These are phyloP conservation scores for Caenorhabditis plicata DNA, from an alignment of 2,888 invertebrate genomes.

Conservation along the genomic window DNA sequence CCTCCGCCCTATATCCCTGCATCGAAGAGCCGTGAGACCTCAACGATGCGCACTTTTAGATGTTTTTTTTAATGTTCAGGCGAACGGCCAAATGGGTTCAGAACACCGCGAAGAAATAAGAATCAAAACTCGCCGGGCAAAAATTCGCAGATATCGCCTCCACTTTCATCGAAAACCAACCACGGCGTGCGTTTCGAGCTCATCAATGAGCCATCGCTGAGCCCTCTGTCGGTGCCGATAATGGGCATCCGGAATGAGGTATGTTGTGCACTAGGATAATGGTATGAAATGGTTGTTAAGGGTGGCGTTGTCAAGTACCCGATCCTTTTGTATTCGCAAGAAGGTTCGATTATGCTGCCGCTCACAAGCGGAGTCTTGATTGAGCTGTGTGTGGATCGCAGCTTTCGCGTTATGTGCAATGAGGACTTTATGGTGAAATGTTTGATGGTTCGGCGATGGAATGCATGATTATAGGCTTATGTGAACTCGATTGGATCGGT, in stretches of 20 bases:
- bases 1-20: too few species aligned
- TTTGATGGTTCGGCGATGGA: neutral
- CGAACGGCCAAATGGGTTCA: too few species aligned
- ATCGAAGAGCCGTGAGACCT: too few species aligned
- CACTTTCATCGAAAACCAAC: neutral
- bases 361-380: constrained; percentile 66
- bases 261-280: neutral
- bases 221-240: constrained; percentile 16
- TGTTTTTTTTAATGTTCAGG: too few species aligned
- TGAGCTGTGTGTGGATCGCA: constrained; percentile 67
- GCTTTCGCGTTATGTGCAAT: constrained; percentile 67
- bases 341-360: constrained; percentile 67
- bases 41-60: too few species aligned
- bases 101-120: too few species aligned
- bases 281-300: neutral
- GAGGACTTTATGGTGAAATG: constrained; percentile 62
- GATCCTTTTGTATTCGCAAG: constrained; percentile 66
- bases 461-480: constrained; percentile 51
- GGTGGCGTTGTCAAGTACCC: constrained; percentile 56
- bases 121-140: neutral
- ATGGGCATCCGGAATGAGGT: constrained; percentile 17
- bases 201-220: constrained; percentile 16
- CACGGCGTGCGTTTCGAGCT: constrained; percentile 16
- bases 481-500: constrained; percentile 65
- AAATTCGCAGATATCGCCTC: neutral